Base-by-base conservation (phyloP, 1,140 invertebrate genomes). In the Leptopilina clavipes region DNA sequence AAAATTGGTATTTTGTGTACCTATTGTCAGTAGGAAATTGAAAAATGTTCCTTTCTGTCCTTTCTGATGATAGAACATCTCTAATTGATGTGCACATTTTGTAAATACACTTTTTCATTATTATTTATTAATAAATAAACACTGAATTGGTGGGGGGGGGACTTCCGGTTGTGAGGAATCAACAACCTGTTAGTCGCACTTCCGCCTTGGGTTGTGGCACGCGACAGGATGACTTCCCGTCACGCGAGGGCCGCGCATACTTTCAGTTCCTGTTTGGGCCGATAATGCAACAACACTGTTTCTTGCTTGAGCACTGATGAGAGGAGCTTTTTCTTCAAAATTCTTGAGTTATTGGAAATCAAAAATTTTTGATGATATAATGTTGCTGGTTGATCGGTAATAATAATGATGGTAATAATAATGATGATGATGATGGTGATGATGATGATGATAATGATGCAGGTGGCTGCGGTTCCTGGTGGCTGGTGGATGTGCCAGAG, bases 401-500 rank as follows among this genome's bases (percentile, higher is more conserved):
- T 31, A 5, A 31, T 31, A 31, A 5, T 31, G 25, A 31, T 31
- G 25, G 5, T 31, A 31, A 31, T 2, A 31, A 1, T 31, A 5
- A 31, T 31, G 25, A 31, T 40, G 5, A 9, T 40, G 8, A 40
- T 40, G 37, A 40, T 40, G 37, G 7, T 40, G 8, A 9, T 40
- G 37, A 9, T 40, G 37, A 9, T 40, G 37, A 40, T 40, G 37
- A 40, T 52, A 43, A 65, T 71, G 78, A 80, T 76, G 59, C 70
- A 48, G 74, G 77, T 79, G 78, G 77, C 77, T 76, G 37, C 37
- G 79, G 70, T 80, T 73, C 56, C 80, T 76, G 79, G 74, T 77
- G 76, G 74, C 83, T 80, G 86, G 73, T 83, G 85, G 82, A 84
- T 86, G 84, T 86, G 86, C 82, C 85, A 81, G 85, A 86, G 85